Percentiles rank a stretch among this genome's conserved stretches.
phyloP scores from a whole-genome alignment of 1,140 invertebrate species.

The Brachionus plicatilis region DNA sequence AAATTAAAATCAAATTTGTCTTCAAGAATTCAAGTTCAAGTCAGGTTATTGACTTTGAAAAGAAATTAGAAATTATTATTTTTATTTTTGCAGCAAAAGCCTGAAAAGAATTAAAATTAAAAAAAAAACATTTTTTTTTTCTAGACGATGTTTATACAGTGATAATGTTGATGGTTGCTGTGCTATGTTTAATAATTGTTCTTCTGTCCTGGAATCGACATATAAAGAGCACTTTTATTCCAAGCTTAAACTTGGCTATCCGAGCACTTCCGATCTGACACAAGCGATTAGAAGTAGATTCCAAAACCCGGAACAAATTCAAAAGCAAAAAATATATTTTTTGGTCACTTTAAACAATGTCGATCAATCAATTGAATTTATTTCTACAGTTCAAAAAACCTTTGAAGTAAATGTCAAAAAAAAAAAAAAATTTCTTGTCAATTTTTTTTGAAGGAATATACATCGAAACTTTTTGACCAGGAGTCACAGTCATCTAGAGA shows the following conservation, averaged over 20 bases:
- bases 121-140: background rate
- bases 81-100: too few relatives aligned
- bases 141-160: constrained; percentile 74
- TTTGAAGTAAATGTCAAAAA: constrained; percentile 58
- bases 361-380: constrained; percentile 82
- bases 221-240: constrained; percentile 71
- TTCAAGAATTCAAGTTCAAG: too few relatives aligned
- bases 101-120: too few relatives aligned
- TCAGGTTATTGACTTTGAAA: too few relatives aligned
- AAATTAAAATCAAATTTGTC: too few relatives aligned
- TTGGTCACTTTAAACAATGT: constrained; percentile 81
- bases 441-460: constrained; percentile 47
- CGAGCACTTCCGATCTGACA: constrained; percentile 51
- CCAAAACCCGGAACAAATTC: constrained; percentile 78
- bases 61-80: too few relatives aligned
- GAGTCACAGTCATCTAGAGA: constrained; percentile 14
- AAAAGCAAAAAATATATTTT: constrained; percentile 63
- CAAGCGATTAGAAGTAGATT: constrained; percentile 65
- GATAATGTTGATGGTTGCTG: constrained; percentile 89
- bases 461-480: background rate
- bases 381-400: constrained; percentile 69
- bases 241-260: constrained; percentile 74
- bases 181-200: constrained; percentile 89
- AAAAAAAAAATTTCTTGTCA: constrained; percentile 46
- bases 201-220: constrained; percentile 77